Base-by-base conservation (phyloP, 2,113 vertebrate species). In the Hyaena hyaena region DNA sequence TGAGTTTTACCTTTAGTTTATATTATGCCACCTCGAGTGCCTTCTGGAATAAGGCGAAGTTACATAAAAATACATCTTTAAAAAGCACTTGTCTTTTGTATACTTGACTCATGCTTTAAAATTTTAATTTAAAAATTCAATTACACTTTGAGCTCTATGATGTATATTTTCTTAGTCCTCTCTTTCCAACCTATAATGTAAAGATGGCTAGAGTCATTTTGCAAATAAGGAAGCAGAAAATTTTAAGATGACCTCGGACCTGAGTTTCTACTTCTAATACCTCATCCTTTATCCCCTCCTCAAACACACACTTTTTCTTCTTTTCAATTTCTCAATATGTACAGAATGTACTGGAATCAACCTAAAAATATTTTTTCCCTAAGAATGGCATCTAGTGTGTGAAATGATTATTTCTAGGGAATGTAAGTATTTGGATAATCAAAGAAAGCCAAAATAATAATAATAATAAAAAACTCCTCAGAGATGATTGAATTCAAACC, bases 291-390 rank as follows among this genome's bases (percentile, higher is more conserved):
- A 79, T 11, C 11, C 0, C 23, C 16, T n/a, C 24, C 7, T 14
- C 7, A 3, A 48, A 63, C 45, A 71, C 23, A 73, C 24, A 76
- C 53, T 48, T 63, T 31, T 90, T 73, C 19, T 63, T 65, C 21
- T 85, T 89, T 84, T 85, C 53, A 11, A 50, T 79, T 81, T 84
- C 16, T 66, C 19, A 35, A 1, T 35, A n/a, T 73, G 8, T 88
- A 31, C 88, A 85, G 58, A 76, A 76, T 28, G 17, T 1, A 77
- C 58, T 82, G 58, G 50, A 95, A 81, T 73, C n/a, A 66, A 88
- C 53, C 17, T 71, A 89, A 86, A 94, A 89, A 58, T 58, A 50
- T 65, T 63, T 88, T 55, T 93, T 88, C n/a, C 73, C 43, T 76
- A 35, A 84, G 69, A 71, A 84, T 79, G 23, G 15, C 19, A 48